Evolutionary conservation across 2,888 invertebrate genomes (phyloP), one percentile per base, ranked within the genome.

Genomic region (Choristoneura rosaceana): DNA sequence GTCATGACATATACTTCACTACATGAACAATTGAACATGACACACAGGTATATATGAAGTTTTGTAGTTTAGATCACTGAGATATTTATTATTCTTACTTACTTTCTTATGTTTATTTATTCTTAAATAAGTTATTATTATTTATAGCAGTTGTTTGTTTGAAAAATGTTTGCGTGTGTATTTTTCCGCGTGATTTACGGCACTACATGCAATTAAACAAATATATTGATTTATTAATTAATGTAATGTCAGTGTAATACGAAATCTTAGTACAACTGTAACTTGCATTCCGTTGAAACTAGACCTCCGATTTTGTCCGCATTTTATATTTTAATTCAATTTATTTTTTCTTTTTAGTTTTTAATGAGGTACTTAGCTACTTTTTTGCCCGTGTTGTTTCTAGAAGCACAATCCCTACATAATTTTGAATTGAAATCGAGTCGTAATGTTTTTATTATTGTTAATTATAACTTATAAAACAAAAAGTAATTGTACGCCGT

Each of bases 261-360:
- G 55, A 55, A 55, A 55, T 55, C 55, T 55, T 55, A 55, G 55
- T 55, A 38, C 38, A 38, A 59, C 34, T 59, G n/a, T 59, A 8
- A 59, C n/a, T 58, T 59, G 59, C 59, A 59, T 59, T 59, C 59
- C 59, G 59, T 59, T 33, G 0, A 59, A 58, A 58, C 33, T 34
- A 34, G 38, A 38, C 59, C 34, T 59, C 58, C 58, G 58, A 59
- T 34, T 7, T 59, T 14, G 34, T 34, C 12, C 10, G 5, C 52
- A 34, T 14, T 59, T 38, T 59, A 59, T 59, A 33, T 33, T 58
- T 14, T 52, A 52, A 17, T 38, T 15, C 17, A 14, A 17, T n/a
- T 17, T 17, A 8, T n/a, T 52, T 17, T 17, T 52, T 17, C 17
- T 5, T 4, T 25, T 15, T 17, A 9, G 7, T 17, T 17, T 17